phyloP scores from a whole-genome alignment of 2,888 invertebrate species.

The Reticulitermes lucifugus region DNA sequence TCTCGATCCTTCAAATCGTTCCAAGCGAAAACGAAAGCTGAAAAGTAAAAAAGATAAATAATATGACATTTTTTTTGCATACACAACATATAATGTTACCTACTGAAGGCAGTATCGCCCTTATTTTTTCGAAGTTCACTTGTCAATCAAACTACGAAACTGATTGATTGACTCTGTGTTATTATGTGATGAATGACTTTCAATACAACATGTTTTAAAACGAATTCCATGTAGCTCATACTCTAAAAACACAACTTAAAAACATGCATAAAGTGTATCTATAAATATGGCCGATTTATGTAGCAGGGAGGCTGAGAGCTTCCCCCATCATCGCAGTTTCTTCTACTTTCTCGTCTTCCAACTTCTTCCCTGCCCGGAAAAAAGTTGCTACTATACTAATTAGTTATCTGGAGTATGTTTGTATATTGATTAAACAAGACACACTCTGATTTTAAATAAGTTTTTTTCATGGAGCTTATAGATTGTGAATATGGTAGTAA shows the following conservation, averaged over 20 bases:
- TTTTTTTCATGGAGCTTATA: constrained; percentile 18
- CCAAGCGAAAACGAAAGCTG: constrained; percentile 34
- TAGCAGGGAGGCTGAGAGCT: neutral
- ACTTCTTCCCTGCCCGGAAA: neutral
- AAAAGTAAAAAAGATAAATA: constrained; percentile 37
- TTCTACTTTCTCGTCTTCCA: neutral
- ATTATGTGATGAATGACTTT: constrained; percentile 29
- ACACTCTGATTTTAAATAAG: constrained; percentile 31
- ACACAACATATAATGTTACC: neutral
- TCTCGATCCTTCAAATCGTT: constrained; percentile 33
- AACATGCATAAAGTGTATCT: neutral
- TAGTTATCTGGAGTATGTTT: constrained; percentile 33
- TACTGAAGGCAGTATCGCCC: neutral
- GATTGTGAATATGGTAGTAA: constrained; percentile 46
- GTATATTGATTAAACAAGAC: constrained; percentile 41
- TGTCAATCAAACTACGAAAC: constrained; percentile 32
- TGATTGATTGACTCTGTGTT: constrained; percentile 33
- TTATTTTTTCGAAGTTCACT: neutral
- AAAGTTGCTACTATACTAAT: constrained; percentile 30
- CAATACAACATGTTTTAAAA: constrained; percentile 25
- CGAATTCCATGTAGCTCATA: constrained; percentile 13
- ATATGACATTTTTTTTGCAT: neutral
- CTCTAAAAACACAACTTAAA: neutral
- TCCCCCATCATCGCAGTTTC: neutral
- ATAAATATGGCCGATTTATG: constrained; percentile 5